A percentile compares a stretch with the other conserved stretches of the same genome.
These are phyloP conservation scores for Hermaeophaga mercurialis DNA, from an alignment of 2,888 invertebrate genomes.

Conservation along the genomic window DNA sequence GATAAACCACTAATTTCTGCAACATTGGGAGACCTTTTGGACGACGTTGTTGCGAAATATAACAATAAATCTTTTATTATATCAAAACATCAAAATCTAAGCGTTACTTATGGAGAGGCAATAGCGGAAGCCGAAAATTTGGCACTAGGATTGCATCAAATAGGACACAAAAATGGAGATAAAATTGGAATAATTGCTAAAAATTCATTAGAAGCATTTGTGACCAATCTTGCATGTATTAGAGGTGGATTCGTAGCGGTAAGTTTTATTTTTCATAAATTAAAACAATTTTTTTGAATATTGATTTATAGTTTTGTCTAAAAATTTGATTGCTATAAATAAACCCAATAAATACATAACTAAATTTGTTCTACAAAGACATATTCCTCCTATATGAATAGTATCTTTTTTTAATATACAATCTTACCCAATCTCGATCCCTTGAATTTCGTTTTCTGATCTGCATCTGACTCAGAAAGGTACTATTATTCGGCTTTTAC, in stretches of 20 bases:
- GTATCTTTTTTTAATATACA: too few relatives aligned
- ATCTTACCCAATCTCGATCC: too few relatives aligned
- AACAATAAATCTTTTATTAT: slow-evolving; percentile 44
- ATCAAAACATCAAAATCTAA: slow-evolving; percentile 61
- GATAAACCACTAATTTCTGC: background rate
- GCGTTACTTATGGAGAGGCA: slow-evolving; percentile 61
- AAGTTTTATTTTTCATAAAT: slow-evolving; percentile 40
- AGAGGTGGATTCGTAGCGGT: slow-evolving; percentile 75
- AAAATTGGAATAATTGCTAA: slow-evolving; percentile 81
- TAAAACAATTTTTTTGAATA: background rate
- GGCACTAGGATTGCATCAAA: slow-evolving; percentile 69
- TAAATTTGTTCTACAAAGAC: too few relatives aligned
- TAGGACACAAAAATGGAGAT: slow-evolving; percentile 75
- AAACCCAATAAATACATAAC: too few relatives aligned
- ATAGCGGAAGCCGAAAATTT: slow-evolving; percentile 66
- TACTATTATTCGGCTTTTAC: too few relatives aligned
- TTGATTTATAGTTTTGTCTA: too few relatives aligned
- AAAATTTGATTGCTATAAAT: too few relatives aligned
- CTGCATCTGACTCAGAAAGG: too few relatives aligned
- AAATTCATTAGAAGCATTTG: slow-evolving; percentile 77
- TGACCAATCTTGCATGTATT: slow-evolving; percentile 72
- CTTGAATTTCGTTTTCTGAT: too few relatives aligned
- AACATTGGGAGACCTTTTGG: background rate
- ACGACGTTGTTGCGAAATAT: background rate
- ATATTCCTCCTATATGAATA: too few relatives aligned